Evolutionary conservation across 2,113 vertebrate species (phyloP).

Genomic region (Oenanthe oenanthe): DNA sequence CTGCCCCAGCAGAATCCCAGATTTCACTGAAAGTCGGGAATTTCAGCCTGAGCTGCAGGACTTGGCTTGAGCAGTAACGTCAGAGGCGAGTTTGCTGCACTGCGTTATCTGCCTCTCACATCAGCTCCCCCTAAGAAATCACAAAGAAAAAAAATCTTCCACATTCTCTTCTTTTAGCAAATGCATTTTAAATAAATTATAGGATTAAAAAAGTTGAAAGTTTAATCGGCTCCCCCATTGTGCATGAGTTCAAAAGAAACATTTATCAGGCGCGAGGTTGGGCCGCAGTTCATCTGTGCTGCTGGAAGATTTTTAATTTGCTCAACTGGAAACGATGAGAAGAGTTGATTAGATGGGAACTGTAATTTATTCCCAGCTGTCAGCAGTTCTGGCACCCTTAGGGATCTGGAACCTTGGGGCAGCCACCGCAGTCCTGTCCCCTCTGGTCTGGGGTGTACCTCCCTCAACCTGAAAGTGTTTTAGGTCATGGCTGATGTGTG

Average conservation of each 20-base stretch:
- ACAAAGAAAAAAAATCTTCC: not conserved
- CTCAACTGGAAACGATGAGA: not conserved
- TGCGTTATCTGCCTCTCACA: not conserved
- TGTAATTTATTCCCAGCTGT: not conserved
- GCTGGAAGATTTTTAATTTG: slow-evolving; percentile 37
- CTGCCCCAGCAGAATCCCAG: not conserved
- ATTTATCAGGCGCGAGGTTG: not conserved
- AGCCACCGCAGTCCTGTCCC: not conserved
- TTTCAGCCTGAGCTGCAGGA: not conserved
- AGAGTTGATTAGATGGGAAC: slow-evolving; percentile 32
- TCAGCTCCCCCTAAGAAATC: not conserved
- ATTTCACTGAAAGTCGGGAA: not conserved
- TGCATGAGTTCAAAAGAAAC: slow-evolving; percentile 11
- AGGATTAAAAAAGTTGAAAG: slow-evolving; percentile 5
- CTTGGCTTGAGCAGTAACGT: rapidly evolving
- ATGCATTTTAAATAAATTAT: slow-evolving; percentile 10
- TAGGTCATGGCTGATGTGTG: not conserved
- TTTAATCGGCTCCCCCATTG: not conserved
- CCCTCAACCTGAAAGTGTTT: not conserved
- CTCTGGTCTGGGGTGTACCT: not conserved
- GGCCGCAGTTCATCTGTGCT: not conserved
- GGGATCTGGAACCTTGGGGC: not conserved
- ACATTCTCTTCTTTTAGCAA: not conserved
- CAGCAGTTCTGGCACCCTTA: not conserved
- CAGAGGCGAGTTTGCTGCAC: not conserved